Evolutionary conservation across 1,140 invertebrate genomes (phyloP).

Genomic region (Glomeris maerens): DNA sequence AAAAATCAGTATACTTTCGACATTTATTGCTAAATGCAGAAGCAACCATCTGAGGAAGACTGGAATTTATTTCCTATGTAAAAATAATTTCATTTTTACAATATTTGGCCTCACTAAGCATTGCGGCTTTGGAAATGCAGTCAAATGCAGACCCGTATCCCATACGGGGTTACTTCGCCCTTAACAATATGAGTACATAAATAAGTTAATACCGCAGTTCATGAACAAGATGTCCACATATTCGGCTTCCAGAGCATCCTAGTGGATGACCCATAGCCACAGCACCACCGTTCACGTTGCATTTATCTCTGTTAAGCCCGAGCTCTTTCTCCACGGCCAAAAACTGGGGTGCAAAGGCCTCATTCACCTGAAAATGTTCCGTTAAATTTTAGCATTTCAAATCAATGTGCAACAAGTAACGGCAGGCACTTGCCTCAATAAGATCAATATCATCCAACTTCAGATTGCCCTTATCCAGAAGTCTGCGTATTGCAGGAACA

Average conservation of each 20-base stretch:
- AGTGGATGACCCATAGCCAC: slow-evolving; percentile 44
- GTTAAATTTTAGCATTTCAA: slow-evolving; percentile 8
- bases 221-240: slow-evolving; percentile 39
- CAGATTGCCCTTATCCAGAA: slow-evolving; percentile 34
- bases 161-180: too few relatives aligned
- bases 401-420: neutral
- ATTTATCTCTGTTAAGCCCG: slow-evolving; percentile 33
- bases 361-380: slow-evolving; percentile 18
- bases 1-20: too few relatives aligned
- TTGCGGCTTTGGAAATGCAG: too few relatives aligned
- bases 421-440: slow-evolving; percentile 33
- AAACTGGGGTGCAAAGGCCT: slow-evolving; percentile 26
- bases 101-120: too few relatives aligned
- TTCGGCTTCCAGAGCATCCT: slow-evolving; percentile 41
- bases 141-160: too few relatives aligned
- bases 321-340: slow-evolving; percentile 26
- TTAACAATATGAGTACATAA: too few relatives aligned
- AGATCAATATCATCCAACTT: slow-evolving; percentile 39
- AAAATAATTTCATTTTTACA: too few relatives aligned
- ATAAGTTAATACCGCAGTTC: slow-evolving; percentile 35
- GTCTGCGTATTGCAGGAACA: slow-evolving; percentile 35
- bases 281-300: slow-evolving; percentile 43
- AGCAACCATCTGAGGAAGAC: too few relatives aligned
- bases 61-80: too few relatives aligned
- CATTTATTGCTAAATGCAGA: too few relatives aligned